phyloP scores from a whole-genome alignment of 2,113 vertebrate species.

The Etheostoma cragini region DNA sequence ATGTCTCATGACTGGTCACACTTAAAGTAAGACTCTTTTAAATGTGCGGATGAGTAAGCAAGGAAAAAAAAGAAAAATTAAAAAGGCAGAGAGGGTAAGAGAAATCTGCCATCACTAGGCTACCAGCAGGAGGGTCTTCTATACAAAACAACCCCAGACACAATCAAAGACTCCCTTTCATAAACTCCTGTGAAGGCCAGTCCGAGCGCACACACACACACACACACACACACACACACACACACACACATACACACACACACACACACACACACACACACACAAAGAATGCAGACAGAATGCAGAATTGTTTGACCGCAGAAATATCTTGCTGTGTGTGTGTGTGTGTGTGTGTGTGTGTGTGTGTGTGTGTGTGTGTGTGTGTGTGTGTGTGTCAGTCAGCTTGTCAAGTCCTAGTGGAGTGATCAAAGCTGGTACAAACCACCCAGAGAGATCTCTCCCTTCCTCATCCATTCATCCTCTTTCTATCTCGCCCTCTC shows the following conservation, averaged over 20 bases:
- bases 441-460: constrained; percentile 79
- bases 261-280: constrained; percentile 10
- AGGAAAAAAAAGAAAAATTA: constrained; percentile 12
- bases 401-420: constrained; percentile 75
- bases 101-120: constrained; percentile 66
- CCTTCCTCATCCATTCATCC: constrained; percentile 65
- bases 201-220: constrained; percentile 44
- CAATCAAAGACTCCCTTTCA: constrained; percentile 78
- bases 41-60: constrained; percentile 53
- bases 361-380: constrained; percentile 45
- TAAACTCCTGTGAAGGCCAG: constrained; percentile 49
- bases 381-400: constrained; percentile 57
- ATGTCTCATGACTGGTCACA: constrained; percentile 45
- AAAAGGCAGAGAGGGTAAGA: constrained; percentile 35
- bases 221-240: constrained; percentile 18
- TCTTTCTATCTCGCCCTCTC: constrained; percentile 25
- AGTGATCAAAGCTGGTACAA: constrained; percentile 79
- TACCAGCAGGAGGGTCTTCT: constrained; percentile 67
- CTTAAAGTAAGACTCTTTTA: constrained; percentile 52
- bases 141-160: constrained; percentile 71
- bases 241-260: constrained; percentile 11
- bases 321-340: constrained; percentile 47
- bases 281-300: constrained; percentile 45
- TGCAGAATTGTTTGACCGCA: constrained; percentile 61
- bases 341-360: constrained; percentile 60